phyloP scores from a whole-genome alignment of 2,113 vertebrate genomes.

The Cairina moschata region DNA sequence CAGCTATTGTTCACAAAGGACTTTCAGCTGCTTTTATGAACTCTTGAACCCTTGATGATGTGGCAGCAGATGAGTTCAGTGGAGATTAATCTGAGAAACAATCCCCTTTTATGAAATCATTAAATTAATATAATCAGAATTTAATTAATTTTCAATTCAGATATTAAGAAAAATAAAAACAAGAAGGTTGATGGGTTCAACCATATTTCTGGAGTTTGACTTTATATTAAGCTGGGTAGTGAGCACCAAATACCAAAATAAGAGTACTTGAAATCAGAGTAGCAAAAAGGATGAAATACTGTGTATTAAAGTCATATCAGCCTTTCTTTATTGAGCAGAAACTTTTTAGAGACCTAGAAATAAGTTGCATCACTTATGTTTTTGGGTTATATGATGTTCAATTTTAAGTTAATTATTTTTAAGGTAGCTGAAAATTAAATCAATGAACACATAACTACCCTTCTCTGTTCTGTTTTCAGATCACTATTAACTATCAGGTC shows the following conservation, averaged over 20 bases:
- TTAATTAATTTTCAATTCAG: background rate
- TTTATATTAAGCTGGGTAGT: background rate
- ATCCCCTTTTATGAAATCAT: background rate
- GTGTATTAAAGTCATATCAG: background rate
- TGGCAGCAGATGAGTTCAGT: conserved; percentile 9
- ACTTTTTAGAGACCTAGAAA: background rate
- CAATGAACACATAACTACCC: background rate
- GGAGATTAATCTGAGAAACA: conserved; percentile 4
- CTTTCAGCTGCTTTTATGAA: conserved; percentile 12
- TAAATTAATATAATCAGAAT: conserved; percentile 3
- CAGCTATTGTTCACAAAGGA: conserved; percentile 5
- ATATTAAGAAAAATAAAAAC: background rate
- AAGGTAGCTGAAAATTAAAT: background rate
- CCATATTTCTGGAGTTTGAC: background rate
- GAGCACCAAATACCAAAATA: background rate
- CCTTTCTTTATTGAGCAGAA: background rate
- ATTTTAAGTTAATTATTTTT: background rate
- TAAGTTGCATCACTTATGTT: background rate
- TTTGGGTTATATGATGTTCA: background rate
- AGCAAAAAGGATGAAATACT: background rate
- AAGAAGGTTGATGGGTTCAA: background rate
- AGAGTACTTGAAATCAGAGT: background rate
- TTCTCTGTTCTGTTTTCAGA: background rate
- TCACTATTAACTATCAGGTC: background rate
- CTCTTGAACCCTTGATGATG: background rate